Evolutionary conservation across 2,113 vertebrate species (phyloP).

Genomic region (Thermophis baileyi): DNA sequence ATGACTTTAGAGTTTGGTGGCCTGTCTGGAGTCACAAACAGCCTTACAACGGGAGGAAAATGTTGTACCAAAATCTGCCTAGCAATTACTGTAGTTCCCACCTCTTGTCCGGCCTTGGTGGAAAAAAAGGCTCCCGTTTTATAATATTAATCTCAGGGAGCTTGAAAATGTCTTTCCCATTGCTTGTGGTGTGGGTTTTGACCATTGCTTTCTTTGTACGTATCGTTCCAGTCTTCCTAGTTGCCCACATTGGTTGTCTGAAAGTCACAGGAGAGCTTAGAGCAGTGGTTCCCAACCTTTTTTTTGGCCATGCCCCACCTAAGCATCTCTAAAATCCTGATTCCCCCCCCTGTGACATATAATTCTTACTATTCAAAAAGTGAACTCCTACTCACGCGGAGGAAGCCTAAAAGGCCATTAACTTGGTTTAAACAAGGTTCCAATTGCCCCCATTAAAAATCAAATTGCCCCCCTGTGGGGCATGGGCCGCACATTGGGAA

Average conservation of each 20-base stretch:
- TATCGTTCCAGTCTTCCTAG: neutral
- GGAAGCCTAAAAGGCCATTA: too few species aligned
- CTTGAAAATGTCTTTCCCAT: neutral
- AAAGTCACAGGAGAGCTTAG: neutral
- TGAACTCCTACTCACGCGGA: too few species aligned
- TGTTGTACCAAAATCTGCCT: neutral
- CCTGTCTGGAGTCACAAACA: neutral
- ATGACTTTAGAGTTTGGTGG: neutral
- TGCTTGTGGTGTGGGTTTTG: neutral
- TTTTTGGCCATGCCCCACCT: too few species aligned
- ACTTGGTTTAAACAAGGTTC: too few species aligned
- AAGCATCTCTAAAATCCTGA: too few species aligned
- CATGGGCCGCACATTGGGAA: too few species aligned
- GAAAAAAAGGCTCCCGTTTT: neutral
- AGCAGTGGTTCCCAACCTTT: too few species aligned
- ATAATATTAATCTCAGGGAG: neutral
- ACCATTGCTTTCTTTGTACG: neutral
- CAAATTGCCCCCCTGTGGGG: too few species aligned
- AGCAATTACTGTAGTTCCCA: neutral
- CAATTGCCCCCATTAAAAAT: too few species aligned
- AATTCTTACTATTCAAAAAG: too few species aligned
- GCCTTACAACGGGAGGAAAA: neutral
- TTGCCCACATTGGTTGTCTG: neutral
- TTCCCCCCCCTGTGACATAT: too few species aligned
- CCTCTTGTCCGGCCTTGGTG: neutral